Evolutionary conservation across 1,140 invertebrate genomes (phyloP).

Genomic region (Cyclina sinensis): DNA sequence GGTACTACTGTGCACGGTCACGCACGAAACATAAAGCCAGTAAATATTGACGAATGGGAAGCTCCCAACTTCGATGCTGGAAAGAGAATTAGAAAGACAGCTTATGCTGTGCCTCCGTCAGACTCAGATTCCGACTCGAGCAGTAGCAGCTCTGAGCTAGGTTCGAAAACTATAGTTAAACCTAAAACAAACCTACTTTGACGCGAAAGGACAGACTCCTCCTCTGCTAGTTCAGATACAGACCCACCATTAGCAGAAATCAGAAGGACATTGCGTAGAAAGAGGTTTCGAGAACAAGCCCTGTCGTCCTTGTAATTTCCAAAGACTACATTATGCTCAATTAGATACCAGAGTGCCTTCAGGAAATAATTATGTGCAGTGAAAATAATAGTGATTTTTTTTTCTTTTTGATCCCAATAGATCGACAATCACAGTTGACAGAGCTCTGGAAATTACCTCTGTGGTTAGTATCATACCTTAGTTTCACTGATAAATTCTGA

Average conservation of each 20-base stretch:
- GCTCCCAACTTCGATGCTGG: background rate
- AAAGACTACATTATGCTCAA: background rate
- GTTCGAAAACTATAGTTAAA: background rate
- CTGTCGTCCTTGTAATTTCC: background rate
- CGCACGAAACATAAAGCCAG: conserved; percentile 20
- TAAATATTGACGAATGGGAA: conserved; percentile 32
- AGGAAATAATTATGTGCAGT: too few relatives aligned
- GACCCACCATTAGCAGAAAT: background rate
- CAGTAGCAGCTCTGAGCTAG: background rate
- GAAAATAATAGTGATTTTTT: too few relatives aligned
- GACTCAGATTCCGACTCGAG: background rate
- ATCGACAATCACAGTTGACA: too few relatives aligned
- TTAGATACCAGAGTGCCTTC: background rate
- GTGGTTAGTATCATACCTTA: too few relatives aligned
- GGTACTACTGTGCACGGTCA: background rate
- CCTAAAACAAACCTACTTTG: background rate
- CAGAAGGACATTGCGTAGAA: background rate
- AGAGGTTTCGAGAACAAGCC: background rate
- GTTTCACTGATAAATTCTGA: too few relatives aligned
- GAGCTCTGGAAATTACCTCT: too few relatives aligned
- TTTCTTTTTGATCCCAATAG: too few relatives aligned
- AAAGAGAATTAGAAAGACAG: background rate
- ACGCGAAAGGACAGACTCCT: background rate
- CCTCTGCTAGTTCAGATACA: background rate
- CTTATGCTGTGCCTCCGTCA: conserved; percentile 23